Percentiles rank a stretch among this genome's conserved stretches.
Conservation (phyloP, 2,888 invertebrate genomes). For the Heliconius cydno region DNA sequence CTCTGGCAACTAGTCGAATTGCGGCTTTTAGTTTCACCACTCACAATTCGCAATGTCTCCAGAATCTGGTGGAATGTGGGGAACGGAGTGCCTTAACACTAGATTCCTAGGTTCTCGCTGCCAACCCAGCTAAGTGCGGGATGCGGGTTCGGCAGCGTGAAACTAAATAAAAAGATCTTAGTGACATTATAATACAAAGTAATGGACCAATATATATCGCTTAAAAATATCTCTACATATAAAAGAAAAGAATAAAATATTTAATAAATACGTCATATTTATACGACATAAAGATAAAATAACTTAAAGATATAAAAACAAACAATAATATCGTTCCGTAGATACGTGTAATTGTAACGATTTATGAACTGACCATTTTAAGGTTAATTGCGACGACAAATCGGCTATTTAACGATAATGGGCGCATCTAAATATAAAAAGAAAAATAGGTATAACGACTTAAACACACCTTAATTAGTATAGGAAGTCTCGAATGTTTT, state of each 20-base stretch:
- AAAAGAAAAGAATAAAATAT: too few relatives aligned
- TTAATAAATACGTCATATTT: too few relatives aligned
- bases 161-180: too few relatives aligned
- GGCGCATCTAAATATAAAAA: constrained; percentile 68
- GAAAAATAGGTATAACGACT: constrained; percentile 51
- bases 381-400: constrained; percentile 67
- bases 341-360: constrained; percentile 52
- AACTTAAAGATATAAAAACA: background rate
- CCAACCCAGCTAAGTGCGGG: too few relatives aligned
- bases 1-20: too few relatives aligned
- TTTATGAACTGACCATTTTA: constrained; percentile 68
- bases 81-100: too few relatives aligned
- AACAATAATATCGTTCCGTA: background rate
- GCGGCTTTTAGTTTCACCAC: too few relatives aligned
- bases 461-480: constrained; percentile 72
- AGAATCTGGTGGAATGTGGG: too few relatives aligned
- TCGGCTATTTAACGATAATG: constrained; percentile 67
- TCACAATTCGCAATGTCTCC: too few relatives aligned
- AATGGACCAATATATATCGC: constrained; percentile 50
- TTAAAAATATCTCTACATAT: constrained; percentile 20
- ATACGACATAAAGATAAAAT: background rate
- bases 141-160: too few relatives aligned
- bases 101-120: too few relatives aligned
- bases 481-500: constrained; percentile 72
- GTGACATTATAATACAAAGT: too few relatives aligned